Evolutionary conservation across 35 echinoderm and acorn worm genomes (phyloP).

Genomic region (Amphiura filiformis): DNA sequence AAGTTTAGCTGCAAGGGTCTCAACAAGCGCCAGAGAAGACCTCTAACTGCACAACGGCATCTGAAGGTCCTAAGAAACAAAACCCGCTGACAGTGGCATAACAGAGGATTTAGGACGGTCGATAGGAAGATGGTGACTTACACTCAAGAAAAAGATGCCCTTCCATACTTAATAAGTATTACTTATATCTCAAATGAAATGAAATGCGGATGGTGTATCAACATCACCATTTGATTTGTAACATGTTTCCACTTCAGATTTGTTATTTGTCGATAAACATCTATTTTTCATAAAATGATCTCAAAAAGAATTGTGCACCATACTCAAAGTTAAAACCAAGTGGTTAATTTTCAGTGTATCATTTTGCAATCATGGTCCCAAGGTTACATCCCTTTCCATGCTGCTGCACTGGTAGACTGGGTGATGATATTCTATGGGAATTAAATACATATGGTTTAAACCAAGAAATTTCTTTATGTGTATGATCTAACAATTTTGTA

Average conservation of each 20-base stretch:
- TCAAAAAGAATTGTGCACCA: not conserved
- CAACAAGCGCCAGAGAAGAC: not conserved
- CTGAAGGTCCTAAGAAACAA: slow-evolving; percentile 23
- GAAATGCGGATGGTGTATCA: too few species aligned
- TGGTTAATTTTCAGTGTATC: not conserved
- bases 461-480: too few species aligned
- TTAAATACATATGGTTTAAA: too few species aligned
- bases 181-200: too few species aligned
- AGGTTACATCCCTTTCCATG: not conserved
- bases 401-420: not conserved
- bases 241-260: slow-evolving; percentile 37
- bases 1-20: slow-evolving; percentile 54
- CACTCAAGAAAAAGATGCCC: slow-evolving; percentile 34
- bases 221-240: slow-evolving; percentile 41
- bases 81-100: not conserved
- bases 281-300: not conserved
- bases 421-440: too few species aligned
- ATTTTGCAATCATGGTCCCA: slow-evolving; percentile 5
- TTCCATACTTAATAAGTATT: too few species aligned
- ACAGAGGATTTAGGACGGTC: slow-evolving; percentile 31
- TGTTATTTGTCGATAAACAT: slow-evolving; percentile 3
- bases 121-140: slow-evolving; percentile 50
- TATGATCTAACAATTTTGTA: too few species aligned
- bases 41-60: slow-evolving; percentile 26
- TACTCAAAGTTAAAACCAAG: not conserved